Conservation (phyloP, 2,113 vertebrate species). For the Caranx ignobilis region DNA sequence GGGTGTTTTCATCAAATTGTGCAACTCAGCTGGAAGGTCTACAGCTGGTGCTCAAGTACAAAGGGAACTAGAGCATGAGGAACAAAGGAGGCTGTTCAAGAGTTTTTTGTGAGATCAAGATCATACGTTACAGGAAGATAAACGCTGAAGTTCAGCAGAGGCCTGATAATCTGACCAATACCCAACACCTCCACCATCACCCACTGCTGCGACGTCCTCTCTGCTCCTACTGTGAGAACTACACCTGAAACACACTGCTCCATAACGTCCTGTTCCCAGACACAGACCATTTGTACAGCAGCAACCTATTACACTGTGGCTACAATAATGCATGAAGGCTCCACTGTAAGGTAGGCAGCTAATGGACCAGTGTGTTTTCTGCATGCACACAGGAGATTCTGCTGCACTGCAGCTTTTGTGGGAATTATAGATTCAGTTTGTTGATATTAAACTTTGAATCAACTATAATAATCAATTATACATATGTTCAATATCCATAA, state of each 20-base stretch:
- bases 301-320: constrained; percentile 6
- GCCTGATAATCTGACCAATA: background rate
- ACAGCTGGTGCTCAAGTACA: constrained; percentile 43
- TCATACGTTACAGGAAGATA: background rate
- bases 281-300: constrained; percentile 21
- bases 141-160: background rate
- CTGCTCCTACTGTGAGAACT: background rate
- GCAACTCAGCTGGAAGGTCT: constrained; percentile 33
- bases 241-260: background rate
- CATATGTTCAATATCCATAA: background rate
- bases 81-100: background rate
- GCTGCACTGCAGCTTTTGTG: background rate
- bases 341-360: background rate
- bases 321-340: constrained; percentile 21
- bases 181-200: background rate
- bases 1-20: constrained; percentile 12
- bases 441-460: background rate
- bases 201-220: background rate
- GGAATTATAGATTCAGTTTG: background rate
- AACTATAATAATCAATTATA: background rate
- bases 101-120: constrained; percentile 23
- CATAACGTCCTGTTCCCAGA: background rate
- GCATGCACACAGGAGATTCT: constrained; percentile 9
- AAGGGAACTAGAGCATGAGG: constrained; percentile 37
- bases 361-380: constrained; percentile 30